Evolutionary conservation across 2,888 invertebrate species (phyloP), one percentile per base, ranked within the genome.

Genomic region (Drosophila subquinaria): DNA sequence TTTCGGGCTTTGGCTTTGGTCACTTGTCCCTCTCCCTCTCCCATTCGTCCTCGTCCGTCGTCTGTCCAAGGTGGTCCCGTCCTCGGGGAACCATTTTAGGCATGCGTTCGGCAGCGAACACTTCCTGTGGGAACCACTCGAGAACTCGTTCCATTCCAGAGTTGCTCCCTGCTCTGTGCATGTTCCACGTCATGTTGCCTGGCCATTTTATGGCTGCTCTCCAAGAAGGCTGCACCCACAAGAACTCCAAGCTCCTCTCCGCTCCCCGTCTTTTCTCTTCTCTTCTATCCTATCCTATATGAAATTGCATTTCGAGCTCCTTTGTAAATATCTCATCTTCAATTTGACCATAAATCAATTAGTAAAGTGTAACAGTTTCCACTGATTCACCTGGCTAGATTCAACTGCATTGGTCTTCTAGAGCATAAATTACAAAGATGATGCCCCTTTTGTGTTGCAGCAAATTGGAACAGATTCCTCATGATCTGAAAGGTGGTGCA

Each of bases 91-190:
- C 84, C 84, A 84, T 84, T 84, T 84, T 85, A 80, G 84, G 84
- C 85, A 85, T 84, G 86, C 84, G 84, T 85, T 84, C 78, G 74
- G 78, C 80, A 80, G 78, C 64, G 82, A 82, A 82, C 84, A 84
- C 88, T 88, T 84, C 85, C 84, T 84, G 88, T 84, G 84, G 88
- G 84, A 88, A 88, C 82, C 82, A 76, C 80, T 74, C 38, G 50
- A 68, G 52, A 78, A 78, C 78, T 80, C 71, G 85, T 76, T 87
- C 68, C 77, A 73, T 71, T 62, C 72, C 48, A 35, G 40, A 56
- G 50, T 4, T 42, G 20, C 30, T 53, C 30, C 20, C 15, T 53
- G 56, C 51, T 33, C 33, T n/a, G 30, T 56, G 52, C 35, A 60
- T 73, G 73, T 72, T 73, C 60, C 67, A 63, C 55, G 79, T 78